Base-by-base conservation (phyloP, 1,140 invertebrate genomes). In the Macrobrachium rosenbergii region DNA sequence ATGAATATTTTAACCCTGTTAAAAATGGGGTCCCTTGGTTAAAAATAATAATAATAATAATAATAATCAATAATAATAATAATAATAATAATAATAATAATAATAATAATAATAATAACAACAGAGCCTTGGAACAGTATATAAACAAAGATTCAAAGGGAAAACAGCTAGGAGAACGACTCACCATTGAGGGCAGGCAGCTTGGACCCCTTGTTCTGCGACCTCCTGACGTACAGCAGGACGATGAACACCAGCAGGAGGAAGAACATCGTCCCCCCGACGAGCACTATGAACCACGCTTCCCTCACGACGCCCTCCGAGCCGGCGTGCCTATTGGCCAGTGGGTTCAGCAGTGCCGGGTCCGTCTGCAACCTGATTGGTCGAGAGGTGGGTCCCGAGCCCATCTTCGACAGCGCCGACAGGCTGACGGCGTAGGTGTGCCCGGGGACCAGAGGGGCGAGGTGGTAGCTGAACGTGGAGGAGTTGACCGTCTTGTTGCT, bases 241-340 rank as follows among this genome's bases (percentile, higher is more conserved):
- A 90, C 84, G n/a, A 90, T 84, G 16, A 88, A 83, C 43, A 90
- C 82, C 17, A 88, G 64, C 72, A 90, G 60, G 5, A 88, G 73
- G 87, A 88, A 87, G 77, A 90, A 90, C 89, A 90, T 90, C 28
- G 89, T 87, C 12, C 83, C 89, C n/a, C 87, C 89, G 45, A 90
- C 87, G 28, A 90, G 81, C 59, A 90, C 87, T 60, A 90, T 90
- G 62, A 90, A 90, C 89, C 89, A 90, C 0, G 88, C 89, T 73
- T 90, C 89, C 37, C 87, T 63, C 23, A 90, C 87, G 60, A 90
- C 87, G 43, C 89, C 89, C 75, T 88, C 87, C 5, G 89, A 88
- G 6, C 85, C 84, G 17, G 89, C 88, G 76, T 88, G 87, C 6
- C 83, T 76, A 81, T 90, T 90, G 80, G 88, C 89, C 37, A 90